phyloP scores from a whole-genome alignment of 92 coral and sea anemone species.

The Anthopleura xanthogrammica region DNA sequence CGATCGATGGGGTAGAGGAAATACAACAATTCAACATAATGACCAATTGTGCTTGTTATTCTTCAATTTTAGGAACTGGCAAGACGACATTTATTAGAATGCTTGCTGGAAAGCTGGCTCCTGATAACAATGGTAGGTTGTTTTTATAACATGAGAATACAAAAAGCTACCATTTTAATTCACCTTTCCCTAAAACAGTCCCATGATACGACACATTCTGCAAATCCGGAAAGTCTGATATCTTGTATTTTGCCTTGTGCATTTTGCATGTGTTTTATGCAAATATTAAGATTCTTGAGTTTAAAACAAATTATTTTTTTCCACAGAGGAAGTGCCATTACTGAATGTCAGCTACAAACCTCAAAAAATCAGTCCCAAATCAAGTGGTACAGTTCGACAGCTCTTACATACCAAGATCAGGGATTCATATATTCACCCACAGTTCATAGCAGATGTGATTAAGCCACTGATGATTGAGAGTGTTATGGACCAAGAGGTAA shows the following conservation, averaged over 20 bases:
- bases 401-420: conserved; percentile 91
- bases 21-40: neutral
- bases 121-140: conserved; percentile 73
- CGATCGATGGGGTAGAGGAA: no score
- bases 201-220: no score
- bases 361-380: conserved; percentile 97
- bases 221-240: no score
- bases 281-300: neutral
- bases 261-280: neutral
- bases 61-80: conserved; percentile 74
- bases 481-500: conserved; percentile 93
- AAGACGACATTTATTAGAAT: conserved; percentile 95
- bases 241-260: no score
- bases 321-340: conserved; percentile 82
- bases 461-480: conserved; percentile 91
- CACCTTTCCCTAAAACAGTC: no score
- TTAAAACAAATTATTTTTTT: neutral
- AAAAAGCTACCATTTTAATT: no score
- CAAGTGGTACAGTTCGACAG: conserved; percentile 89
- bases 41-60: neutral
- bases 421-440: conserved; percentile 95
- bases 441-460: conserved; percentile 95
- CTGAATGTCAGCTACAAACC: conserved; percentile 98
- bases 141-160: no score
- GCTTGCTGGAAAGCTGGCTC: conserved; percentile 89